Base-by-base conservation (phyloP, 2,888 invertebrate genomes). In the Tiliacea citrago region DNA sequence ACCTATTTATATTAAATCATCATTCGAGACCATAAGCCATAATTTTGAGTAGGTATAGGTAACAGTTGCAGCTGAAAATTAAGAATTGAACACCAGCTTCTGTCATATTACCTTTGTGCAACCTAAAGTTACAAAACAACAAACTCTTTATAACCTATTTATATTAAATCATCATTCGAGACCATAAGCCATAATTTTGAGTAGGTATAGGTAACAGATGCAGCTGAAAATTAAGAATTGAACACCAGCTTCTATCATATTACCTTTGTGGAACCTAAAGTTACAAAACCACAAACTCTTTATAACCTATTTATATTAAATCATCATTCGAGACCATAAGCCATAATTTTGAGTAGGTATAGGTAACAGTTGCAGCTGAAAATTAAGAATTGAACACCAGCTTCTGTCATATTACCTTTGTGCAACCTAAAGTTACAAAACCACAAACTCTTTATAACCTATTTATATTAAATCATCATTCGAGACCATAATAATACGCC, bases 171-270 rank as follows among this genome's bases (percentile, higher is more conserved):
- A 29, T 12, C 12, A 16, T 53, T 45, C 4, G 21, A 16, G 21
- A 42, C 47, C 69, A 16, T 49, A 60, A 78, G n/a, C n/a, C n/a
- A n/a, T n/a, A n/a, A n/a, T 10, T 42, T 62, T 24, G 24, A 42
- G 18, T 3, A 6, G n/a, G n/a, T 42, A n/a, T 5, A 39, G 8
- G n/a, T 6, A 24, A 53, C n/a, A 21, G 5, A n/a, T 7, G 16
- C 21, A 42, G 21, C 21, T 39, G 24, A 24, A 57, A 42, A 53
- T 55, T 10, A n/a, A n/a, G n/a, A 29, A 35, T 29, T n/a, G 0
- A 62, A 16, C 2, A 45, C n/a, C 4, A 35, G 9, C n/a, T 24
- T 13, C 10, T 6, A 8, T 49, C 53, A n/a, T n/a, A 53, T n/a
- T 53, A 53, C 12, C 13, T 55, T 55, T 24, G 55, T 7, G 3